phyloP scores from a whole-genome alignment of 2,113 vertebrate species.

The Vulpes vulpes region DNA sequence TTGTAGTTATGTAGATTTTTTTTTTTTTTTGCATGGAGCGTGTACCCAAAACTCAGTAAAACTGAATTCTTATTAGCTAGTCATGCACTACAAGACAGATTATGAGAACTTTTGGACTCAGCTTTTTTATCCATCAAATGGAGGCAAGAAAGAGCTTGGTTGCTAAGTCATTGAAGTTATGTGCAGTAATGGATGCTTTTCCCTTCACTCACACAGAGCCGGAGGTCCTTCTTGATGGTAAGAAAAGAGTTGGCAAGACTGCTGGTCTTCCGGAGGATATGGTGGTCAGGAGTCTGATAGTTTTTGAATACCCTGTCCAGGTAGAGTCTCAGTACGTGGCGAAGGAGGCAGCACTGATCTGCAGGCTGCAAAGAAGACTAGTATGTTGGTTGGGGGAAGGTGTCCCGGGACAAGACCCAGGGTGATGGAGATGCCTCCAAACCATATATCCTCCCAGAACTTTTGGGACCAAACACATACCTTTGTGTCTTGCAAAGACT shows the following conservation, averaged over 20 bases:
- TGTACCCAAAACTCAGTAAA: background rate
- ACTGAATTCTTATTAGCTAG: background rate
- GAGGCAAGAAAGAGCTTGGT: background rate
- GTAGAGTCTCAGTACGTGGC: slow-evolving; percentile 91
- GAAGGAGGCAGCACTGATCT: slow-evolving; percentile 91
- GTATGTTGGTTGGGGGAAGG: background rate
- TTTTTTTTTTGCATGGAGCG: background rate
- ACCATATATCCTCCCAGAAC: background rate
- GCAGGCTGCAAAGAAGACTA: slow-evolving; percentile 81
- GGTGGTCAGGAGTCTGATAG: slow-evolving; percentile 78
- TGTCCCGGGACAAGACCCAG: background rate
- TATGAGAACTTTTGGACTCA: slow-evolving; percentile 7
- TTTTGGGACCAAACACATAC: slow-evolving; percentile 11
- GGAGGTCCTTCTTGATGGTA: slow-evolving; percentile 89
- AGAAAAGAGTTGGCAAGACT: slow-evolving; percentile 92
- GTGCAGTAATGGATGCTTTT: background rate
- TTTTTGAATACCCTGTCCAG: slow-evolving; percentile 91
- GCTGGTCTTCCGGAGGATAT: slow-evolving; percentile 86
- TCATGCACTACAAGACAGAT: background rate
- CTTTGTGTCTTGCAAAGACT: slow-evolving; percentile 74
- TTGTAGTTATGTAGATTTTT: slow-evolving; percentile 22
- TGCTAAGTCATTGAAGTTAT: background rate
- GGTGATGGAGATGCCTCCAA: background rate
- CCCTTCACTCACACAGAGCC: slow-evolving; percentile 90
- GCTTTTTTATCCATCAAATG: background rate